phyloP scores from a whole-genome alignment of 30 jellyfish, hydroid and myxozoan species.

The Cassiopea andromeda region DNA sequence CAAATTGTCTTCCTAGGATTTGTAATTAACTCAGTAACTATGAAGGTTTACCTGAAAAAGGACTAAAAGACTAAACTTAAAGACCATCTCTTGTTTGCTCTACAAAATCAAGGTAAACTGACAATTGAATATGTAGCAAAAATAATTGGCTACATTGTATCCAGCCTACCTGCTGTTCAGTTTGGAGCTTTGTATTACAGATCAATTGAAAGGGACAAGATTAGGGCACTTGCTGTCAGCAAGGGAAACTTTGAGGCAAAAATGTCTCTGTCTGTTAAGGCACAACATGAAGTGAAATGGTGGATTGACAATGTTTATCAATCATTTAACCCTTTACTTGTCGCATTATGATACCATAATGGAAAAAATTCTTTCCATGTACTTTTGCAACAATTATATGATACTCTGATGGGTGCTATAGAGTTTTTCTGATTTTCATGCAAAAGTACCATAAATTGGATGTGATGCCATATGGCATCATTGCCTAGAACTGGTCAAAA shows the following conservation, averaged over 20 bases:
- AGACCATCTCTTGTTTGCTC: not conserved
- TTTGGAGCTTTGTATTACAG: conserved; percentile 58
- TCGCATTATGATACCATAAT: too few relatives aligned
- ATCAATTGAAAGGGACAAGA: conserved; percentile 23
- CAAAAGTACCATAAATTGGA: too few relatives aligned
- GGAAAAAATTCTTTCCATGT: too few relatives aligned
- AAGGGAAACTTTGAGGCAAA: conserved; percentile 34
- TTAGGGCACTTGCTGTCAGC: conserved; percentile 1
- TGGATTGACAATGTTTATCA: conserved; percentile 33
- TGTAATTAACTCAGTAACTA: conserved; percentile 11
- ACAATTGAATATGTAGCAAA: conserved; percentile 1
- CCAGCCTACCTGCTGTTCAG: conserved; percentile 47
- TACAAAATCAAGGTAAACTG: not conserved
- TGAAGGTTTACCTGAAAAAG: conserved; percentile 22
- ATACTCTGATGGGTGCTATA: too few relatives aligned
- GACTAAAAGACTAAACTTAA: not conserved
- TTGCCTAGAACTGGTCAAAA: too few relatives aligned
- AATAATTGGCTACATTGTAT: conserved; percentile 13
- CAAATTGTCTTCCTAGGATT: conserved; percentile 46
- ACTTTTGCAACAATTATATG: too few relatives aligned
- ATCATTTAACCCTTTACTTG: too few relatives aligned
- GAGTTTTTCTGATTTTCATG: too few relatives aligned
- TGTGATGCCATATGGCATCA: too few relatives aligned
- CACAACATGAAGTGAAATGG: conserved; percentile 43
- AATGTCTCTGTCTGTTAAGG: conserved; percentile 1